Percentiles rank a stretch among this genome's conserved stretches.
These are phyloP conservation scores for Eurystomus gularis DNA, from an alignment of 2,113 vertebrate genomes.

Conservation along the genomic window DNA sequence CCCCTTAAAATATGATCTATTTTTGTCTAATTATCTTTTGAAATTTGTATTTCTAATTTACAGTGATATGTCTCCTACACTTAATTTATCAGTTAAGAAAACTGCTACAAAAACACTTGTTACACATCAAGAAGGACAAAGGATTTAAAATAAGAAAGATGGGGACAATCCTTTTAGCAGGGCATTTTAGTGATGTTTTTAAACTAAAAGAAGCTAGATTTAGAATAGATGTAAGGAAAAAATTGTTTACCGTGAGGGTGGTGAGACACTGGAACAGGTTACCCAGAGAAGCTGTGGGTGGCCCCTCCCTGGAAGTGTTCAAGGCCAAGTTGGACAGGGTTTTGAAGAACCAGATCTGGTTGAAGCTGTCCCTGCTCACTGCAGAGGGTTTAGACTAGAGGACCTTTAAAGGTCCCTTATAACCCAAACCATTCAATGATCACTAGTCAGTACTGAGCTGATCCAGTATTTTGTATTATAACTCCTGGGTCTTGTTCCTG, in stretches of 20 bases:
- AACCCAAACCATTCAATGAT: not conserved
- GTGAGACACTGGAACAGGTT: not conserved
- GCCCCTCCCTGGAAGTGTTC: not conserved
- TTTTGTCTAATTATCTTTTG: not conserved
- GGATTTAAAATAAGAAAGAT: not conserved
- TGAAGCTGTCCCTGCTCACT: not conserved
- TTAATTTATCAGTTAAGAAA: not conserved
- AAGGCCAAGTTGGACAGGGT: not conserved
- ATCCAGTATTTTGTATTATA: not conserved
- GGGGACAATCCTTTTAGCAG: no score
- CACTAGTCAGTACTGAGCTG: not conserved
- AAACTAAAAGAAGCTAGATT: no score
- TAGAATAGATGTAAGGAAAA: no score
- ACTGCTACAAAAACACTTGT: accelerated
- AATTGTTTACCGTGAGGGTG: no score
- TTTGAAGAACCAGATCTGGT: not conserved
- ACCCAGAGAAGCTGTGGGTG: not conserved
- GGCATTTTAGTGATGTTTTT: no score
- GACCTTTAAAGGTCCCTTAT: not conserved
- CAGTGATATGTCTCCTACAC: not conserved
- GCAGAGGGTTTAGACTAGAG: not conserved
- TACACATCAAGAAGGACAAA: not conserved
- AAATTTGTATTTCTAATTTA: not conserved
- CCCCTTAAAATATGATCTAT: not conserved
- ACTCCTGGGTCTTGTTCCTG: not conserved